These are phyloP conservation scores for Malurus elegans DNA, from an alignment of 2,113 vertebrate genomes.

Conservation along the genomic window DNA sequence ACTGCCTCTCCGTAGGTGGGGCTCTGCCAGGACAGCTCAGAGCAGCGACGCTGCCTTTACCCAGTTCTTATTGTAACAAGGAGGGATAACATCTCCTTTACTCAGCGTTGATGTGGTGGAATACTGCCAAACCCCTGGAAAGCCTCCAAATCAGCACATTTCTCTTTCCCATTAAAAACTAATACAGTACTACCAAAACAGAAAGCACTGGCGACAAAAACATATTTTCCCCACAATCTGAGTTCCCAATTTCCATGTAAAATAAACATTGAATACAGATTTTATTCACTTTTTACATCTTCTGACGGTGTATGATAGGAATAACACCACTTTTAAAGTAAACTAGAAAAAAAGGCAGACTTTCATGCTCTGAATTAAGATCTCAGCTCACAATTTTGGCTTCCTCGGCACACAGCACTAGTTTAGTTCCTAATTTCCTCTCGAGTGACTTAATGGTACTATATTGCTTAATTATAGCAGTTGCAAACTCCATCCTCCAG, in stretches of 20 bases:
- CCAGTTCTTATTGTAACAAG: constrained; percentile 20
- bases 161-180: constrained; percentile 69
- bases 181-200: constrained; percentile 63
- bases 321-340: constrained; percentile 66
- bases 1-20: not conserved
- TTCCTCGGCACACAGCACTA: constrained; percentile 73
- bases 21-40: not conserved
- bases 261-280: constrained; percentile 67
- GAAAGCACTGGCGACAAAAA: constrained; percentile 62
- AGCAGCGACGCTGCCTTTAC: constrained; percentile 39
- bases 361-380: constrained; percentile 71
- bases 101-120: constrained; percentile 56
- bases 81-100: constrained; percentile 47
- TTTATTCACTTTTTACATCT: constrained; percentile 63
- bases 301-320: constrained; percentile 58
- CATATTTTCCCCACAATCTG: constrained; percentile 60
- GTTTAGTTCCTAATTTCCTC: constrained; percentile 82
- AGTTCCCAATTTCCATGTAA: constrained; percentile 67
- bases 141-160: constrained; percentile 69
- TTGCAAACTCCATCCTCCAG: constrained; percentile 72
- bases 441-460: constrained; percentile 77
- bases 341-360: constrained; percentile 62
- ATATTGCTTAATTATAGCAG: constrained; percentile 81
- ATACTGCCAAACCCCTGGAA: constrained; percentile 74
- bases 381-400: constrained; percentile 75